Base-by-base conservation (phyloP, 2,888 invertebrate species). In the Acanthopleura granulata region DNA sequence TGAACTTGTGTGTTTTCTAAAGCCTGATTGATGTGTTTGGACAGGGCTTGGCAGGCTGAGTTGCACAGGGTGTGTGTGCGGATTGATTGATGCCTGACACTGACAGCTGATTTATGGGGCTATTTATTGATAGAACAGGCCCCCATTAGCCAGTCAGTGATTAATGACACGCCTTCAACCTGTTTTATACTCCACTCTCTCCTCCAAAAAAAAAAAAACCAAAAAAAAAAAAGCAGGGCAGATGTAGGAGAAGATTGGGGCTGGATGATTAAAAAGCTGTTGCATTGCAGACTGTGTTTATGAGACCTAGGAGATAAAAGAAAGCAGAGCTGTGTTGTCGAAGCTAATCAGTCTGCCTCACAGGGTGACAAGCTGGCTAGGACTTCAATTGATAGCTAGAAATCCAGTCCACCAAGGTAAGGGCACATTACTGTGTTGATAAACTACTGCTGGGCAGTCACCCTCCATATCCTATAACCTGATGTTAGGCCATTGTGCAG, bases 51-150 rank as follows among this genome's bases (percentile, higher is more conserved):
- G 66, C 66, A 66, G 66, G 29, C 22, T 66, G 66, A 66, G 66
- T 66, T 66, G 66, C 66, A 14, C 14, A 66, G 66, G 66, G 66
- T 66, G 66, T 66, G 66, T 66, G 66, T 25, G 66, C 6, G 66
- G 66, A 27, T 66, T 66, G 66, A 66, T 66, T 66, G 66, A 66
- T 66, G 66, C 29, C 25, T 66, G 66, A 66, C 66, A 66, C 66
- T 66, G 66, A 66, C 66, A 66, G 29, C 25, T 66, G 66, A 66
- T 66, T 66, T 66, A 66, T 66, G 66, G 29, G 29, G 25, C 66
- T 66, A 66, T 66, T 66, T 66, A 66, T 66, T 66, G 66, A 66
- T 66, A 66, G 66, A 66, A 66, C 66, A 66, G 66, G 27, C 66
- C 66, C 66, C 66, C 66, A 66, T 66, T 66, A 66, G 66, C 12